Base-by-base conservation (phyloP, 2,888 invertebrate species). In the Drosophila aldrichi region DNA sequence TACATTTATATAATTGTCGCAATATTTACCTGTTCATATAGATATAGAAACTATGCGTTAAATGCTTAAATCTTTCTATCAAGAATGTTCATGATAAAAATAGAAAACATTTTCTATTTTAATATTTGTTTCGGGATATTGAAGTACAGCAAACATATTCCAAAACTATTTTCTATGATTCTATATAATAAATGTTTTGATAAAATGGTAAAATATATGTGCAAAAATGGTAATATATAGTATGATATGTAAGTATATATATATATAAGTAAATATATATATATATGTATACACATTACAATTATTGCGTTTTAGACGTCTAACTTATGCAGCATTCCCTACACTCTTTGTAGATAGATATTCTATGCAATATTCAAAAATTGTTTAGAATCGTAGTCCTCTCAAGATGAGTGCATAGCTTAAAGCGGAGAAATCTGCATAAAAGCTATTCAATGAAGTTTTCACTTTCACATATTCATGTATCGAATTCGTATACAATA, bases 21-120 rank as follows among this genome's bases (percentile, higher is more conserved):
- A 32, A 49, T 49, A 7, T 49, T 49, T 49, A 49, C 48, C 48
- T 49, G 48, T 32, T 29, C 32, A 12, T 22, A 16, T 22, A 10
- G 16, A 36, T 48, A 48, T n/a, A 48, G 6, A 48, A 49, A 49
- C 48, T 49, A 49, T 32, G n/a, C 32, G 29, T 29, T 49, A 18
- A 48, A 48, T 29, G 29, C 29, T 48, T 48, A 49, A 32, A 32
- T 32, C 29, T n/a, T 49, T n/a, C 12, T 32, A 49, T 49, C 48
- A 49, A 49, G 48, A 49, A 49, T 49, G 29, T 18, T 49, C 18
- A 32, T 29, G 48, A 32, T 49, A 49, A 12, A 49, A 49, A 49
- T 49, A 49, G 48, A 49, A 49, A 32, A 49, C 2, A 12, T 49
- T 49, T 48, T 49, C 48, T 49, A 49, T 49, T 49, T 49, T 49